Evolutionary conservation across 1,140 invertebrate genomes (phyloP).

Genomic region (Amphibalanus amphitrite): DNA sequence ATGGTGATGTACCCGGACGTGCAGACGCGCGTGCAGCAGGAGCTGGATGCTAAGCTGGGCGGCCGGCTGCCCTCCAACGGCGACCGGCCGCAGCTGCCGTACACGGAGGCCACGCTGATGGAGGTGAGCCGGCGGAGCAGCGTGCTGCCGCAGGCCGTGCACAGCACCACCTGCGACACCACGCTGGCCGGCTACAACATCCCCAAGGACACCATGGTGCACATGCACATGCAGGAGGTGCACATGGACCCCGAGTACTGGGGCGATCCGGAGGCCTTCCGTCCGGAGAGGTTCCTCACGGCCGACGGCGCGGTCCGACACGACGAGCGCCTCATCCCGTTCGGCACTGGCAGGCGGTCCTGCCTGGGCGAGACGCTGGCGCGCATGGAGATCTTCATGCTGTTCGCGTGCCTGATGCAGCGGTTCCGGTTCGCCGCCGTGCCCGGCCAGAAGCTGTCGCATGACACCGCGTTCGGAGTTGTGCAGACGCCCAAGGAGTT

Average conservation of each 20-base stretch:
- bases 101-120: conserved; percentile 19
- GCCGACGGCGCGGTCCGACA: too few relatives aligned
- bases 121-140: conserved; percentile 9
- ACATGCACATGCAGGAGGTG: conserved; percentile 40
- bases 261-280: conserved; percentile 25
- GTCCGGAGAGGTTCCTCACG: conserved; percentile 24
- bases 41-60: too few relatives aligned
- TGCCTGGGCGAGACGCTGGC: too few relatives aligned
- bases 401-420: conserved; percentile 50
- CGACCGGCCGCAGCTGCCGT: conserved; percentile 30
- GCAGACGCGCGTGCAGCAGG: too few relatives aligned
- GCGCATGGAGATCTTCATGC: too few relatives aligned
- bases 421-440: conserved; percentile 25
- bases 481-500: too few relatives aligned
- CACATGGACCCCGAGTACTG: conserved; percentile 29
- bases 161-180: conserved; percentile 52
- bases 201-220: conserved; percentile 38
- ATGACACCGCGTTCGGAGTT: conserved; percentile 6
- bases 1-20: too few relatives aligned
- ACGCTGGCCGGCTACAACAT: conserved; percentile 18
- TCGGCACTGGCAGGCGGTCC: too few relatives aligned
- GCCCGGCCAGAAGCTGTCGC: conserved; percentile 3
- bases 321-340: conserved; percentile 19
- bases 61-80: too few relatives aligned
- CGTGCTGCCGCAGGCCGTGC: conserved; percentile 46